Evolutionary conservation across 2,113 vertebrate species (phyloP).

Genomic region (Cygnus atratus): DNA sequence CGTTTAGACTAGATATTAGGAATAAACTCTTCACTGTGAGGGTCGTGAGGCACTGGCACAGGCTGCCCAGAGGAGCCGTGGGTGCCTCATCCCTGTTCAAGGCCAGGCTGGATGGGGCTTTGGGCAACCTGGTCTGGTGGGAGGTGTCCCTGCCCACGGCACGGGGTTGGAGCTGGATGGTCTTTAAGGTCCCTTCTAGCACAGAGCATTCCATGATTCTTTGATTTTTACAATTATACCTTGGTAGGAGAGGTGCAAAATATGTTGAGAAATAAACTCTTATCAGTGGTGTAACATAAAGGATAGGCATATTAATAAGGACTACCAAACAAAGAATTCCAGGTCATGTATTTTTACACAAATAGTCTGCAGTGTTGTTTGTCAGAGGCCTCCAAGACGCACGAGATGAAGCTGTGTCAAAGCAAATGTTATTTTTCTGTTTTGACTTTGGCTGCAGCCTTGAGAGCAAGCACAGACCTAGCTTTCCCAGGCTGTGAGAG

Average conservation of each 20-base stretch:
- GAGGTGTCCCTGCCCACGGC: neutral
- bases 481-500: neutral
- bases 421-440: rapidly evolving
- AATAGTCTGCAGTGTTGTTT: neutral
- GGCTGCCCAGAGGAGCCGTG: neutral
- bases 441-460: neutral
- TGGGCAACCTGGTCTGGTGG: neutral
- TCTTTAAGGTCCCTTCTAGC: neutral
- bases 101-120: neutral
- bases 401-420: neutral
- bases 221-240: neutral
- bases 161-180: neutral
- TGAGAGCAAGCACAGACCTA: neutral
- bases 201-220: neutral
- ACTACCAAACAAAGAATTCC: neutral
- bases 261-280: neutral
- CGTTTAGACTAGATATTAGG: neutral
- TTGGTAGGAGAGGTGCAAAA: neutral
- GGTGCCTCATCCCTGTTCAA: neutral
- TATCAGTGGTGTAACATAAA: neutral
- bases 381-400: neutral
- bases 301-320: neutral
- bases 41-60: neutral
- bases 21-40: neutral
- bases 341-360: neutral